A percentile compares a stretch with the other conserved stretches of the same genome.
Evolutionary conservation across 2,113 vertebrate genomes (phyloP).

Genomic region (Zingel zingel): DNA sequence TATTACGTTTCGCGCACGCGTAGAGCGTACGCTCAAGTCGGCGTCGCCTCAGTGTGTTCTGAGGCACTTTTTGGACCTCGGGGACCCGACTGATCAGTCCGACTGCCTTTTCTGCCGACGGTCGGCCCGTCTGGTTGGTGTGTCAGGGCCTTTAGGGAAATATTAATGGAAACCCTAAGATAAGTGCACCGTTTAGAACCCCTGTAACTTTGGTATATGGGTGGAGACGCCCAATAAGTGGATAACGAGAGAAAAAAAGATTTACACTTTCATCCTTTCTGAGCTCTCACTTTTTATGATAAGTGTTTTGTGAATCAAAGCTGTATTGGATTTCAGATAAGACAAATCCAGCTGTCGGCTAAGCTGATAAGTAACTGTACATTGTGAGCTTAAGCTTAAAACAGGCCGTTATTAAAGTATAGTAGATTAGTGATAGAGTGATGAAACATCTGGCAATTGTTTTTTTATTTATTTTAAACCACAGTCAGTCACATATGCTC

Average conservation of each 20-base stretch:
- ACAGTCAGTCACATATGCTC: constrained; percentile 15
- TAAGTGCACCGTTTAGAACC: background rate
- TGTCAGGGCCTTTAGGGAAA: background rate
- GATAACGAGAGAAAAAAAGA: constrained; percentile 12
- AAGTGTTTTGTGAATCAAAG: constrained; percentile 43
- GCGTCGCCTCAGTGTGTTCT: no score
- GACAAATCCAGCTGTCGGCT: constrained; percentile 31
- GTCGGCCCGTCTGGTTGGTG: no score
- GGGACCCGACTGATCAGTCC: no score
- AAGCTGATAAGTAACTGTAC: constrained; percentile 44
- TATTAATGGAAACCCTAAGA: background rate
- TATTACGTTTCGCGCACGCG: no score
- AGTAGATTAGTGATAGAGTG: constrained; percentile 18
- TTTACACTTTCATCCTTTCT: constrained; percentile 26
- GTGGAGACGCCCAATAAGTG: background rate
- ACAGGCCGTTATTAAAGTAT: constrained; percentile 15
- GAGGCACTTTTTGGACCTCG: no score
- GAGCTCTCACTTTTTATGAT: constrained; percentile 33
- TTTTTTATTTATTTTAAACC: constrained; percentile 6
- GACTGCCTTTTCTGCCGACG: no score
- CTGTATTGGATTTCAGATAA: constrained; percentile 35
- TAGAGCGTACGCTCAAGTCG: no score
- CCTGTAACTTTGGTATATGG: background rate
- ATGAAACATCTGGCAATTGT: constrained; percentile 59
- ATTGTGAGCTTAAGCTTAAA: constrained; percentile 38